Base-by-base conservation (phyloP, 2,797 vertebrate species). In the Luscinia megarhynchos region DNA sequence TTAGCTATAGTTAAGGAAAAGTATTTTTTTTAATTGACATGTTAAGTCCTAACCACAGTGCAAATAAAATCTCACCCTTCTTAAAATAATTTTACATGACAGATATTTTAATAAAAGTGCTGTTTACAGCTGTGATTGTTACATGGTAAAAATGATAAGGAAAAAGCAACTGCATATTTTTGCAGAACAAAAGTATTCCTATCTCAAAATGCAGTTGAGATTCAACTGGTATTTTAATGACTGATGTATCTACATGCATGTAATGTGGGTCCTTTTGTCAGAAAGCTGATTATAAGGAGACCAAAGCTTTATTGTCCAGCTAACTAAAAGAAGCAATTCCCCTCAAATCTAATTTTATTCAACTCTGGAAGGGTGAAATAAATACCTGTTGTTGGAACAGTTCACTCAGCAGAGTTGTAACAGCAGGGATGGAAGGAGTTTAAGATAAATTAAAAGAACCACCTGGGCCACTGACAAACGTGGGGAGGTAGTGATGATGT, bases 1-100 rank as follows among this genome's bases (percentile, higher is more conserved):
- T 93, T 96, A 89, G 55, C 15, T 83, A 27, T 40, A 82, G 34
- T 87, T 93, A 84, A 93, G 68, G 38, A 84, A 79, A 90, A 95
- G 54, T 30, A 29, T 53, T 70, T 77, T 76, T 86, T 34, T 34
- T 34, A 34, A 34, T 67, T 91, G 75, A 88, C 38, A 61, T 43
- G 22, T 83, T 68, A 95, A 61, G 41, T 94, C 69, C 62, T 72
- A 76, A 89, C 36, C 55, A 57, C 27, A 43, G 24, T 51, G 54
- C 40, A 94, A 85, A 96, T 38, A 38, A 38, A 38, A 38, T 67
- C 4, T 77, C 73, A 73, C 26, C 29, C 87, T 89, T 69, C 40
- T 72, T 58, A 72, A 76, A 74, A 90, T 67, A 18, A 50, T 66
- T 79, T 85, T 38, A 53, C 30, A 53, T 86, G 32, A 63, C 36